These are phyloP conservation scores for Idaea dimidiata DNA, from an alignment of 2,888 invertebrate genomes.

Conservation along the genomic window DNA sequence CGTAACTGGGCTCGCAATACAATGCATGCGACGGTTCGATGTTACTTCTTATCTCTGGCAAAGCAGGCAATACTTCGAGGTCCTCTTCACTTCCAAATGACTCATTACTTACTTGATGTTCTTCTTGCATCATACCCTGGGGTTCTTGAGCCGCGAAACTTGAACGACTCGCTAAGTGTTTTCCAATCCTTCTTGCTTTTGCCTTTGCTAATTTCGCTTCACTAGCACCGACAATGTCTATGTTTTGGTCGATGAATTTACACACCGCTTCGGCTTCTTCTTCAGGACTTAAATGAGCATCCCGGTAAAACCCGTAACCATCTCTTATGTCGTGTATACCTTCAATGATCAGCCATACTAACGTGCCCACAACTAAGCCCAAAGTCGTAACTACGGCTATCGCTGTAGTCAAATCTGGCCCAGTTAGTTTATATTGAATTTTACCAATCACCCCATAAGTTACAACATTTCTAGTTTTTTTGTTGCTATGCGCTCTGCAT, in stretches of 20 bases:
- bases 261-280: constrained; percentile 66
- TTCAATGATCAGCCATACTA: constrained; percentile 61
- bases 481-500: constrained; percentile 57
- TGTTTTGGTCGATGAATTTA: constrained; percentile 60
- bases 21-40: constrained; percentile 40
- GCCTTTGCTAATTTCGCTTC: constrained; percentile 55
- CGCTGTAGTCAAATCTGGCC: constrained; percentile 55
- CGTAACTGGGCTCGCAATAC: constrained; percentile 54
- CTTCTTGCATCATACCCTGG: constrained; percentile 45
- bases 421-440: constrained; percentile 47
- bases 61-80: constrained; percentile 45
- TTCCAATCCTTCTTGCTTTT: constrained; percentile 52
- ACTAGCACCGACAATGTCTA: constrained; percentile 47
- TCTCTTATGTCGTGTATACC: constrained; percentile 60
- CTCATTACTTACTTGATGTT: constrained; percentile 30
- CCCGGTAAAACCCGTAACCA: constrained; percentile 69
- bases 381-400: constrained; percentile 59
- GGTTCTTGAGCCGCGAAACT: constrained; percentile 59
- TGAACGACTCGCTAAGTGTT: constrained; percentile 41
- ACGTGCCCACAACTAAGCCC: constrained; percentile 52
- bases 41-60: constrained; percentile 46
- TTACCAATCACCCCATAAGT: constrained; percentile 69
- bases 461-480: constrained; percentile 56
- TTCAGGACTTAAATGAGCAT: constrained; percentile 58
- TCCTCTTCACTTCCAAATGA: constrained; percentile 32